Conservation (phyloP, 2,797 vertebrate genomes). For the Adelosebastes latens region DNA sequence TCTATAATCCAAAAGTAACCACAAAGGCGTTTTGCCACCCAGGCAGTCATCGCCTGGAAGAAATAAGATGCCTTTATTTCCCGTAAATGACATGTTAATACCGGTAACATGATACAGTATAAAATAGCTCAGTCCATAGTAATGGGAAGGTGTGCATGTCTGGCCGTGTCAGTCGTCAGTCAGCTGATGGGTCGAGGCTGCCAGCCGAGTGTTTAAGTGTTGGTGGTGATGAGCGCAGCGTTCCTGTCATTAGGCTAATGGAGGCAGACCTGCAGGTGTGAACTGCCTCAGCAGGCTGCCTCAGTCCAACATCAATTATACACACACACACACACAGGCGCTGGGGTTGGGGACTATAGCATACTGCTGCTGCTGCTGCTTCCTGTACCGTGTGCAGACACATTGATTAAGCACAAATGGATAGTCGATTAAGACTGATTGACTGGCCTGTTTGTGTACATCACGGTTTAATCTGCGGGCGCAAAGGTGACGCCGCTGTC, state of each 20-base stretch:
- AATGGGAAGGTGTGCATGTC: slow-evolving; percentile 1
- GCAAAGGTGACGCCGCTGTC: slow-evolving; percentile 14
- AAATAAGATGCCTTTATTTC: slow-evolving; percentile 15
- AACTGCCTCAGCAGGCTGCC: slow-evolving; percentile 57
- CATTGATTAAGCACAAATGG: slow-evolving; percentile 54
- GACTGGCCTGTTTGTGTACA: slow-evolving; percentile 31
- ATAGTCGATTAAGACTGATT: slow-evolving; percentile 49
- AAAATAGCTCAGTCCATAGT: slow-evolving; percentile 3
- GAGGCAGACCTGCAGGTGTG: slow-evolving; percentile 73
- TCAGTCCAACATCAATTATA: slow-evolving; percentile 49
- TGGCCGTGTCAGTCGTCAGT: slow-evolving; percentile 31
- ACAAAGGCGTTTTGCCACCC: slow-evolving; percentile 18
- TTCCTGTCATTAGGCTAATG: slow-evolving; percentile 72
- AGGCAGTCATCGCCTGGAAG: slow-evolving; percentile 1
- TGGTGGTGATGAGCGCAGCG: slow-evolving; percentile 60
- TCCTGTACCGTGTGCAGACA: slow-evolving; percentile 32
- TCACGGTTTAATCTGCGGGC: slow-evolving; percentile 34
- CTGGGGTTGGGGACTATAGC: background rate
- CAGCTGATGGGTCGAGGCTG: slow-evolving; percentile 40
- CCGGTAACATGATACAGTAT: background rate
- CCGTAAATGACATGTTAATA: slow-evolving; percentile 24
- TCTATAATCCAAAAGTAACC: slow-evolving; percentile 1
- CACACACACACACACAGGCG: background rate
- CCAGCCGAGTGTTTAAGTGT: slow-evolving; percentile 48
- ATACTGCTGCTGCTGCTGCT: slow-evolving; percentile 14